Percentiles rank a stretch among this genome's conserved stretches.
Conservation (phyloP, 2,888 invertebrate genomes). For the Hydraecia micacea region DNA sequence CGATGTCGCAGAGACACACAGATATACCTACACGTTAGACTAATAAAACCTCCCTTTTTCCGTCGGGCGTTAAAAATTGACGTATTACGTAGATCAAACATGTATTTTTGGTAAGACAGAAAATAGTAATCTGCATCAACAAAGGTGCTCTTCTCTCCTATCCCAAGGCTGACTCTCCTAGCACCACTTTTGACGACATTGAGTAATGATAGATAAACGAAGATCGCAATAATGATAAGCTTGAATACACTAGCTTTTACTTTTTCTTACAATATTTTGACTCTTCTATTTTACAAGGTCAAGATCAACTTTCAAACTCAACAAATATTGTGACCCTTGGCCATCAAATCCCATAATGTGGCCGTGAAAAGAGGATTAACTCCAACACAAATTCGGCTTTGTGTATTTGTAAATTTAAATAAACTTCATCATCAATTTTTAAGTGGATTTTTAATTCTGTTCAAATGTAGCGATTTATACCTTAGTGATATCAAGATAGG, state of each 20-base stretch:
- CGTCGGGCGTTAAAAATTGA: no score
- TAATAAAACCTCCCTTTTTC: no score
- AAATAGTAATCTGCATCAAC: not conserved
- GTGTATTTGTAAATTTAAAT: slow-evolving; percentile 36
- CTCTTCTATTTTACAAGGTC: slow-evolving; percentile 11
- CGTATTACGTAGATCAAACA: not conserved
- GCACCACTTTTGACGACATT: no score
- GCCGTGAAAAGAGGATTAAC: slow-evolving; percentile 29
- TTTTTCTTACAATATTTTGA: slow-evolving; percentile 6
- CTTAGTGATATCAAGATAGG: slow-evolving; percentile 66
- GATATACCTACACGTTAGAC: no score
- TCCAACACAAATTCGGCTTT: slow-evolving; percentile 22
- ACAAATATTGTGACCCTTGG: slow-evolving; percentile 3
- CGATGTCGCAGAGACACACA: no score
- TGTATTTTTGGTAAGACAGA: not conserved
- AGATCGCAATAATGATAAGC: not conserved
- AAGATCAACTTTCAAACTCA: not conserved
- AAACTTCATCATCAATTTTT: slow-evolving; percentile 40
- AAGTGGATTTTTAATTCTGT: slow-evolving; percentile 38
- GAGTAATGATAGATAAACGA: not conserved
- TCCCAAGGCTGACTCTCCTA: not conserved
- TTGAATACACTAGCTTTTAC: not conserved
- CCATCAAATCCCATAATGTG: slow-evolving; percentile 11
- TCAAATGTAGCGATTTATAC: slow-evolving; percentile 50
- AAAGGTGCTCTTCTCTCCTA: not conserved